Evolutionary conservation across 2,113 vertebrate species (phyloP).

Genomic region (Mormoops blainvillei): DNA sequence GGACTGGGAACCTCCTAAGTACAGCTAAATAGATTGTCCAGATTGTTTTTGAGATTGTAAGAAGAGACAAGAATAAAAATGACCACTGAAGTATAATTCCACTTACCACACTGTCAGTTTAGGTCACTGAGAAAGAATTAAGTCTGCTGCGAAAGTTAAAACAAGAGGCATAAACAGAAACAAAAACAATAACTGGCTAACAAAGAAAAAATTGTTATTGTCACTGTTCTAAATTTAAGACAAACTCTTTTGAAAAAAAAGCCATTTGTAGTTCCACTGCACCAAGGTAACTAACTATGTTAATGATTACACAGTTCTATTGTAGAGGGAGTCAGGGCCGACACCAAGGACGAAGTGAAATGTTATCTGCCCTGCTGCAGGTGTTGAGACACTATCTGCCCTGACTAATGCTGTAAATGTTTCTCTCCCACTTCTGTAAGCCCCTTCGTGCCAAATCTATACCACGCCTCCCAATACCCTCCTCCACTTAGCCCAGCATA

Average conservation of each 20-base stretch:
- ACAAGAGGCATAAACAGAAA: not conserved
- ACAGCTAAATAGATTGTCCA: constrained; percentile 4
- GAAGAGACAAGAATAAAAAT: not conserved
- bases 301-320: not conserved
- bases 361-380: no score
- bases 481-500: no score
- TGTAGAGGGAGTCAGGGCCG: no score
- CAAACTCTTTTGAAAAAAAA: not conserved
- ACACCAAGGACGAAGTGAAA: no score
- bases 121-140: not conserved
- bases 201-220: not conserved
- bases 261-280: not conserved
- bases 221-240: not conserved
- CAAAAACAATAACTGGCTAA: not conserved
- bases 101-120: not conserved
- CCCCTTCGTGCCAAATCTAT: no score
- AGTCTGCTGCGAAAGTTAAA: not conserved
- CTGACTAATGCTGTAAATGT: no score
- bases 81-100: not conserved
- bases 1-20: not conserved
- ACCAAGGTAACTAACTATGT: not conserved
- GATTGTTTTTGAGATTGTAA: constrained; percentile 29
- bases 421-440: no score
- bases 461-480: no score
- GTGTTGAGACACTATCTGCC: no score